Evolutionary conservation across 2,888 invertebrate species (phyloP).

Genomic region (Bugula neritina): DNA sequence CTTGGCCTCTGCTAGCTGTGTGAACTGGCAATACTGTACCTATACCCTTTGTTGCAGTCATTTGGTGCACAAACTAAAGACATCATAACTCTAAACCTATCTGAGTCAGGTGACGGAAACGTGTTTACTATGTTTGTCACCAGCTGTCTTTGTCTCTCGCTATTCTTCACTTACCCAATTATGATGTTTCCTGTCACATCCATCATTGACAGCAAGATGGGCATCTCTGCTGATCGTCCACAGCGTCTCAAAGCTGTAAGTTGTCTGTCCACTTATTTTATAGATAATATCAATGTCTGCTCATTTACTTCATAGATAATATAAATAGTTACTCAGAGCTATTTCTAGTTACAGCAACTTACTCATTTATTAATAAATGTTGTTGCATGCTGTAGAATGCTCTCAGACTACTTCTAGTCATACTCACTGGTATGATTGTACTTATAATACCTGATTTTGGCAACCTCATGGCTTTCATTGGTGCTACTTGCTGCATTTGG

Average conservation of each 20-base stretch:
- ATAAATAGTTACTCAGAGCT: too few relatives aligned
- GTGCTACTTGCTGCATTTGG: slow-evolving; percentile 54
- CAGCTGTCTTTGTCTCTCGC: slow-evolving; percentile 52
- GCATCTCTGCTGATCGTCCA: neutral
- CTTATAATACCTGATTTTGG: slow-evolving; percentile 54
- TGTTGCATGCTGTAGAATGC: neutral
- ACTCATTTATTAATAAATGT: too few relatives aligned
- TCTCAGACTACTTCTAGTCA: slow-evolving; percentile 49
- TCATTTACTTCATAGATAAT: too few relatives aligned
- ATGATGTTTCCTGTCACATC: slow-evolving; percentile 53
- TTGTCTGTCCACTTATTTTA: neutral
- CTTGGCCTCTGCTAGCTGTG: neutral
- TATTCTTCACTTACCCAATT: slow-evolving; percentile 56
- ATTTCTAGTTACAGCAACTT: too few relatives aligned
- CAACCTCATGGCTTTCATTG: slow-evolving; percentile 54
- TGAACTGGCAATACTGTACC: neutral
- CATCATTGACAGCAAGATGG: slow-evolving; percentile 32
- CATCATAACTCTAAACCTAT: slow-evolving; percentile 55
- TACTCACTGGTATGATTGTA: slow-evolving; percentile 52
- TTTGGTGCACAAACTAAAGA: slow-evolving; percentile 53
- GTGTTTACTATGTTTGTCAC: slow-evolving; percentile 55
- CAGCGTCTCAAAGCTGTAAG: neutral
- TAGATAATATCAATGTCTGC: too few relatives aligned
- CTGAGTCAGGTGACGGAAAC: slow-evolving; percentile 39
- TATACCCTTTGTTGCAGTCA: slow-evolving; percentile 40